These are phyloP conservation scores for Heloderma charlesbogerti DNA, from an alignment of 2,113 vertebrate species.

Conservation along the genomic window DNA sequence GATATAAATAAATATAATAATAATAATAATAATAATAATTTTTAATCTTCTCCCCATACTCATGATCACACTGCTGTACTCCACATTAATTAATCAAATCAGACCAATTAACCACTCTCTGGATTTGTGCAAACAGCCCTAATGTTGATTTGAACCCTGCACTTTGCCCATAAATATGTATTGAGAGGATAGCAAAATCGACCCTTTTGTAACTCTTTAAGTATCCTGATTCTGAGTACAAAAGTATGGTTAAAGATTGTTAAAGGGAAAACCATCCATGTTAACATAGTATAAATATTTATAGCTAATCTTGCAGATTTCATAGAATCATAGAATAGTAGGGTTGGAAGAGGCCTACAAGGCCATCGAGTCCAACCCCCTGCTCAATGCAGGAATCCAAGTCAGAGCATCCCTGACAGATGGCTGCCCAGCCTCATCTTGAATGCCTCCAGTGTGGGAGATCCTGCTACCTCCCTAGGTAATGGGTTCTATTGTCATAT, in stretches of 20 bases:
- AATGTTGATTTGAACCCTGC: neutral
- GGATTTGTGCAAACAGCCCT: neutral
- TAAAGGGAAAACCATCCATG: neutral
- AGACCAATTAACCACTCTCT: neutral
- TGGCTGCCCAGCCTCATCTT: no score
- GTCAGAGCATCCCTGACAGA: no score
- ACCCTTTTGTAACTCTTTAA: neutral
- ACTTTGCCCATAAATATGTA: neutral
- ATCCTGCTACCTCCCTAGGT: no score
- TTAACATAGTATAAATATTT: neutral
- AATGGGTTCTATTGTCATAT: no score
- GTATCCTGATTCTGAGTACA: neutral
- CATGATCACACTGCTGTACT: neutral
- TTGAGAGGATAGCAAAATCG: neutral
- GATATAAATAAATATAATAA: no score
- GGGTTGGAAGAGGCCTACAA: no score
- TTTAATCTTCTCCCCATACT: neutral
- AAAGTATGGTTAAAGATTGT: neutral
- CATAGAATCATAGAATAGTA: no score
- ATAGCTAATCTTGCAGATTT: neutral
- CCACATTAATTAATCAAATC: neutral
- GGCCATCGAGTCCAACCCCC: no score
- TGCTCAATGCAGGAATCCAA: no score
- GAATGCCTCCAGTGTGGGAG: no score
- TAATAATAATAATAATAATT: no score